Conservation (phyloP, 2,888 invertebrate species). For the Amphipyra berbera region DNA sequence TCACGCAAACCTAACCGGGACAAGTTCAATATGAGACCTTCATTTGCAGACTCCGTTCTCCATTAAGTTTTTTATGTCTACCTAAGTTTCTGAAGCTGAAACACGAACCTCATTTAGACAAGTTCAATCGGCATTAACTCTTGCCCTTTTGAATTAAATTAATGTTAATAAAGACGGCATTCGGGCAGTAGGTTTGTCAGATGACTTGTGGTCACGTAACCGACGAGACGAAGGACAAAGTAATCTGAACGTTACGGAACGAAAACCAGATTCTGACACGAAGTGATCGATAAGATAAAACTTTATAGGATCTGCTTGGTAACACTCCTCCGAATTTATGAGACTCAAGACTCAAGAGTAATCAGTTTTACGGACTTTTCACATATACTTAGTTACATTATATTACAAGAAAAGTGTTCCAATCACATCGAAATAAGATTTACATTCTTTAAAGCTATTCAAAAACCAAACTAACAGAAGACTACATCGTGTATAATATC, state of each 20-base stretch:
- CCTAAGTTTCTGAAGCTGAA: conserved; percentile 32
- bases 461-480: conserved; percentile 19
- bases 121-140: conserved; percentile 31
- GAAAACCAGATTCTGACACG: conserved; percentile 26
- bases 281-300: conserved; percentile 37
- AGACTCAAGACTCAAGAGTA: conserved; percentile 6
- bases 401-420: neutral
- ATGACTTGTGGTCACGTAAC: conserved; percentile 48
- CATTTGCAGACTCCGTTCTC: conserved; percentile 32
- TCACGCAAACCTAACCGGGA: conserved; percentile 29
- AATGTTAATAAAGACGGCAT: conserved; percentile 25
- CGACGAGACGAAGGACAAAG: conserved; percentile 20
- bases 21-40: conserved; percentile 25
- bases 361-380: conserved; percentile 4
- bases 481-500: neutral
- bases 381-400: neutral
- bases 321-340: conserved; percentile 15
- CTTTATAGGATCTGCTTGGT: conserved; percentile 27
- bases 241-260: conserved; percentile 23
- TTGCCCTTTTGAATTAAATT: conserved; percentile 40
- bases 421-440: neutral
- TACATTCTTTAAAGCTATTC: neutral
- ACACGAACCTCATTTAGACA: conserved; percentile 16
- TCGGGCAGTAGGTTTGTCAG: conserved; percentile 7
- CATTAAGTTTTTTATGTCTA: conserved; percentile 39